These are phyloP conservation scores for Gila orcuttii DNA, from an alignment of 2,113 vertebrate genomes.

Conservation along the genomic window DNA sequence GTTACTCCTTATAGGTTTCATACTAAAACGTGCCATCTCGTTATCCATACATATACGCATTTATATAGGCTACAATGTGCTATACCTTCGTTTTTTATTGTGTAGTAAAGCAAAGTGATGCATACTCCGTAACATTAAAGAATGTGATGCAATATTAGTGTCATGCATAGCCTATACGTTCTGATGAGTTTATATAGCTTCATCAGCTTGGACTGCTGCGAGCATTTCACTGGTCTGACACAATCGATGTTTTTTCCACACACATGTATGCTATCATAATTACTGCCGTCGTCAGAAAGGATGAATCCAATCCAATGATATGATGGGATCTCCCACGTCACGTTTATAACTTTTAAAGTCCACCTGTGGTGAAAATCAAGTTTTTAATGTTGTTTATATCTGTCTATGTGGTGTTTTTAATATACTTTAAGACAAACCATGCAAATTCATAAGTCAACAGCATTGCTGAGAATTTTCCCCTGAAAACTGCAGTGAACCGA, in stretches of 20 bases:
- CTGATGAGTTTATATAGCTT: not conserved
- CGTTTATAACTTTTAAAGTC: constrained; percentile 12
- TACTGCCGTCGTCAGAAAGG: not conserved
- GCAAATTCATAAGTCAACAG: too few species aligned
- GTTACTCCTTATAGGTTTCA: too few species aligned
- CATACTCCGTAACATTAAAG: not conserved
- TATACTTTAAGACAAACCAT: too few species aligned
- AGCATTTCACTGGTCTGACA: not conserved
- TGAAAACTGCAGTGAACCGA: too few species aligned
- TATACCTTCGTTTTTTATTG: too few species aligned
- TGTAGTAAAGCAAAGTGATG: not conserved
- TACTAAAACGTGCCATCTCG: not conserved
- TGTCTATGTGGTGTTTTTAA: too few species aligned
- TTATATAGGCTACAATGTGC: too few species aligned
- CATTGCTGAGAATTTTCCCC: too few species aligned
- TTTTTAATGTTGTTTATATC: too few species aligned
- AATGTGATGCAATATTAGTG: not conserved
- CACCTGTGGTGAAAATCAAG: too few species aligned
- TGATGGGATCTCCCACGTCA: not conserved
- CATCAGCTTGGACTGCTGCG: not conserved
- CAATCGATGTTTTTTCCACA: not conserved
- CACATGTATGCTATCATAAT: not conserved
- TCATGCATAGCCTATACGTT: not conserved
- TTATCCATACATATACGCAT: too few species aligned
- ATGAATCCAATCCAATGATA: not conserved